These are phyloP conservation scores for Heterohyrax brucei DNA, from an alignment of 2,797 vertebrate genomes.

Conservation along the genomic window DNA sequence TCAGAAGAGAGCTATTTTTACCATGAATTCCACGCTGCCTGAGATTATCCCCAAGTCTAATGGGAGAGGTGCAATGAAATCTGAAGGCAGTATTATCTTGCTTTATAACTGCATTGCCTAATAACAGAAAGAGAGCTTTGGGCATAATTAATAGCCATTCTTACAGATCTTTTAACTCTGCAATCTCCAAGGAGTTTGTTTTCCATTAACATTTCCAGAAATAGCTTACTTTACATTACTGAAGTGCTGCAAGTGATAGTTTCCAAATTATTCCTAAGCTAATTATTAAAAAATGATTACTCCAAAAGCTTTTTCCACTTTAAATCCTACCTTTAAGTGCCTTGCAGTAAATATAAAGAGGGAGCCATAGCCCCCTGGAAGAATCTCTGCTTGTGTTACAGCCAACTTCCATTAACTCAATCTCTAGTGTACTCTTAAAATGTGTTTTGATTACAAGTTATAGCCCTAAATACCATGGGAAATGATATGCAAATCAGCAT, in stretches of 20 bases:
- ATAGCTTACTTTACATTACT: slow-evolving; percentile 61
- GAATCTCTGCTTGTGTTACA: slow-evolving; percentile 76
- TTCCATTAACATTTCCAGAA: slow-evolving; percentile 82
- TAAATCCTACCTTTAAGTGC: slow-evolving; percentile 82
- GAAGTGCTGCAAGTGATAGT: slow-evolving; percentile 15
- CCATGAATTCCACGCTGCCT: not conserved
- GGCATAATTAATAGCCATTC: slow-evolving; percentile 80
- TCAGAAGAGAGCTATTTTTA: not conserved
- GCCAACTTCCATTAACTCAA: slow-evolving; percentile 73
- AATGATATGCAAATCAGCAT: slow-evolving; percentile 89
- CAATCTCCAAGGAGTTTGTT: slow-evolving; percentile 74
- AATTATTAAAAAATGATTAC: slow-evolving; percentile 81
- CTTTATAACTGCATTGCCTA: slow-evolving; percentile 65
- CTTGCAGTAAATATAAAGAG: slow-evolving; percentile 79
- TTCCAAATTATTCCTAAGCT: slow-evolving; percentile 76
- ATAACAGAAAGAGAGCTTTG: slow-evolving; percentile 72
- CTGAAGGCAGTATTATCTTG: slow-evolving; percentile 63
- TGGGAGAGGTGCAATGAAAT: not conserved
- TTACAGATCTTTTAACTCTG: slow-evolving; percentile 77
- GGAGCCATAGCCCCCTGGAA: slow-evolving; percentile 47
- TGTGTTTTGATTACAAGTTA: slow-evolving; percentile 88
- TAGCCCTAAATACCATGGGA: slow-evolving; percentile 81
- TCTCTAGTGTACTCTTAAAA: slow-evolving; percentile 86
- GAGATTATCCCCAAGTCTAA: not conserved
- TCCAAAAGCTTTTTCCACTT: slow-evolving; percentile 66